phyloP scores from a whole-genome alignment of 2,888 invertebrate genomes.

The Athalia cordata region DNA sequence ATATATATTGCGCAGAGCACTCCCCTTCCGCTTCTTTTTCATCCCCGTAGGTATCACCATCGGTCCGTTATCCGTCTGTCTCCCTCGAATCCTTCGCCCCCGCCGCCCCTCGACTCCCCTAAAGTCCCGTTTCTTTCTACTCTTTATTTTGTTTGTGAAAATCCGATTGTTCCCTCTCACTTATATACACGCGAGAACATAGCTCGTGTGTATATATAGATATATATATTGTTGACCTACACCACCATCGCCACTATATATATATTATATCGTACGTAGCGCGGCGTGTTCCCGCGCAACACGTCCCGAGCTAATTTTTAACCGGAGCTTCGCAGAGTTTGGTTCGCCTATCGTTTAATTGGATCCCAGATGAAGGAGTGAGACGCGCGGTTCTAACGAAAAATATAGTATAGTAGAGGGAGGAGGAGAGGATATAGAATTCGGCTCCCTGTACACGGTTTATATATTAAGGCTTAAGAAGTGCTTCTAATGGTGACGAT shows the following conservation, averaged over 20 bases:
- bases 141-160: neutral
- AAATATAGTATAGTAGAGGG: neutral
- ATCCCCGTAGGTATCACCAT: constrained; percentile 19
- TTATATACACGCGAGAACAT: no score
- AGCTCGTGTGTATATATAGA: no score
- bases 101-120: neutral
- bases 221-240: neutral
- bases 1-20: neutral
- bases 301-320: constrained; percentile 64
- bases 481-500: constrained; percentile 28
- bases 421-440: neutral
- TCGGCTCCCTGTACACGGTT: neutral
- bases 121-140: neutral
- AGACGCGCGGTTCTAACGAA: neutral
- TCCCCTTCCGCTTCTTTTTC: constrained; percentile 40
- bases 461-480: constrained; percentile 20
- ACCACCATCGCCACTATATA: no score
- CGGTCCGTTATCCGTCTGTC: constrained; percentile 33
- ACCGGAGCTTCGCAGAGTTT: constrained; percentile 60
- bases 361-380: constrained; percentile 66
- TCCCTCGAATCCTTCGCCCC: constrained; percentile 42
- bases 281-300: constrained; percentile 47
- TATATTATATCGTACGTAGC: neutral
- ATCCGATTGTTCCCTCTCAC: constrained; percentile 7
- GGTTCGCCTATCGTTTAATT: constrained; percentile 67